Conservation (phyloP, 1,140 invertebrate genomes). For the Lepidurus packardi region DNA sequence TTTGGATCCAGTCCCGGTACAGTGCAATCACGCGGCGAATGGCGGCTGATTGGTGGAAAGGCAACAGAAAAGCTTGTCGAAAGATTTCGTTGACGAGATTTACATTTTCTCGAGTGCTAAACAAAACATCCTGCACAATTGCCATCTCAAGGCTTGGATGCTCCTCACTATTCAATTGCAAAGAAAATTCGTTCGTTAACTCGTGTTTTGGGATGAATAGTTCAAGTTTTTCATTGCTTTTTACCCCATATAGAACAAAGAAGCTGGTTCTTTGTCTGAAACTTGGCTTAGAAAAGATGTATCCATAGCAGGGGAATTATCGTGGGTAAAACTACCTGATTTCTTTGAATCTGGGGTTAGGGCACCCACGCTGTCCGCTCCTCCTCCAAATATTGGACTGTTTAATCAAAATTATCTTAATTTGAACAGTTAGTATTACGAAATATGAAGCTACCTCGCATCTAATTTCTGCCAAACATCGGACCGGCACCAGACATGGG, state of each 20-base stretch:
- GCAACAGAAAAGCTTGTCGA: slow-evolving; percentile 83
- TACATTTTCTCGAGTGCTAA: slow-evolving; percentile 81
- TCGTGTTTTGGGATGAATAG: too few species aligned
- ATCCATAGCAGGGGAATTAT: slow-evolving; percentile 29
- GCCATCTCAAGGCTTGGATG: slow-evolving; percentile 48
- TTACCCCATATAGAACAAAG: slow-evolving; percentile 21
- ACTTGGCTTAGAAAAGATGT: slow-evolving; percentile 31
- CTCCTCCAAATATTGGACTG: background rate
- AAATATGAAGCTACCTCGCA: background rate
- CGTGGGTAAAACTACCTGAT: slow-evolving; percentile 23
- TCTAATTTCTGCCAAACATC: slow-evolving; percentile 18
- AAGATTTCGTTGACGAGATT: slow-evolving; percentile 93
- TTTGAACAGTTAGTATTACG: background rate
- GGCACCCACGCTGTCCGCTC: background rate
- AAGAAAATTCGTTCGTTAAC: slow-evolving; percentile 31
- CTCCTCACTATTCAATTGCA: slow-evolving; percentile 42
- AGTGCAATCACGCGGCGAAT: slow-evolving; percentile 82
- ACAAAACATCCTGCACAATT: slow-evolving; percentile 79
- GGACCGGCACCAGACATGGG: slow-evolving; percentile 51
- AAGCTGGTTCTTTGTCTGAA: slow-evolving; percentile 29
- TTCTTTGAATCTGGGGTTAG: background rate
- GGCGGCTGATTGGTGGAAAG: slow-evolving; percentile 78
- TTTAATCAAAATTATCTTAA: background rate
- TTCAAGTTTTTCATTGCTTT: background rate
- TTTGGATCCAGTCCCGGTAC: slow-evolving; percentile 96